Evolutionary conservation across 2,797 vertebrate genomes (phyloP), one percentile per base, ranked within the genome.

Genomic region (Adrianichthys oophorus): DNA sequence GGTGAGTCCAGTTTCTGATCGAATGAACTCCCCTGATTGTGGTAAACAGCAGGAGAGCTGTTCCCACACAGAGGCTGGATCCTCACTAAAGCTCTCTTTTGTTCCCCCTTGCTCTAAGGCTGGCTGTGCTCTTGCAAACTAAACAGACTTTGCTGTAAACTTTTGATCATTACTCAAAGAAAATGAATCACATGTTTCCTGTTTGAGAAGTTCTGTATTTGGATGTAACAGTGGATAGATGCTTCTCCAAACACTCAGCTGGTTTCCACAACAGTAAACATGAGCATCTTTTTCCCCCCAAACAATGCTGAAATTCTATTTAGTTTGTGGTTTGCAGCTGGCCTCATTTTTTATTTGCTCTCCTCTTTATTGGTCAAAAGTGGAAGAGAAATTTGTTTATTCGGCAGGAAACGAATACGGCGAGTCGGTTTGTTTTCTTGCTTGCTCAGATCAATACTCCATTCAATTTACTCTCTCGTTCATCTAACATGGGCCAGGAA

Each of bases 381-480:
- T 19, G 52, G 52, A 15, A 48, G 14, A 69, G n/a, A 56, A 57
- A 78, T 68, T 54, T 62, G 56, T 79, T 76, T 70, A 72, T 57
- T 7, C 21, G 19, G 13, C 15, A 42, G 15, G 0, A 44, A 41
- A 41, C 14, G 23, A 48, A 19, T 14, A 24, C 21, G 63, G 48
- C 61, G 74, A 24, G 5, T 18, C 52, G 64, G 61, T 57, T 52
- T 32, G 41, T 74, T 78, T 78, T 65, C 44, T 61, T 26, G 48
- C 61, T 62, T 57, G 52, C 70, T 63, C 40, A 56, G 51, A 53
- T 65, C 66, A 51, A 57, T 66, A 59, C 65, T 66, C 62, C 55
- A 43, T 77, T 76, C 70, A 85, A 77, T 85, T 83, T 78, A 74
- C 56, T 80, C 78, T 86, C 79, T 85, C 78, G 81, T 85, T 86